A percentile compares a stretch with the other conserved stretches of the same genome.
phyloP scores from a whole-genome alignment of 2,888 invertebrate genomes.

The Nebria salina region DNA sequence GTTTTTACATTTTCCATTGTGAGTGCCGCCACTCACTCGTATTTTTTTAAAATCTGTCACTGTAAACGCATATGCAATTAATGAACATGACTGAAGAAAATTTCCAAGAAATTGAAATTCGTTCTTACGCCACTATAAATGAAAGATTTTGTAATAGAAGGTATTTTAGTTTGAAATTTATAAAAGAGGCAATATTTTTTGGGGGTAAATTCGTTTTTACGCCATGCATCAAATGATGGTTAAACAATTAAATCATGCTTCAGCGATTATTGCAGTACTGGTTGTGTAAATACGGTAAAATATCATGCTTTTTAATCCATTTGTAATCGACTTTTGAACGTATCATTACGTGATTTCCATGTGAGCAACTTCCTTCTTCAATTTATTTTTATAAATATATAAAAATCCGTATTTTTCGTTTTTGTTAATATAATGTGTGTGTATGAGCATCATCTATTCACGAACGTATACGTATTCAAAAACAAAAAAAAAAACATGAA shows the following conservation, averaged over 20 bases:
- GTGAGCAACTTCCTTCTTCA: conserved; percentile 44
- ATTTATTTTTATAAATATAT: conserved; percentile 10
- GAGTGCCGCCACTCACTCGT: no score
- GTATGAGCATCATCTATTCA: background rate
- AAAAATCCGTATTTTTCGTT: background rate
- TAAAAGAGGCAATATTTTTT: background rate
- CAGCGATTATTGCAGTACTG: background rate
- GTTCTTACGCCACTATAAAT: background rate
- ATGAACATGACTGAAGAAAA: background rate
- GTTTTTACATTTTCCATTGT: no score
- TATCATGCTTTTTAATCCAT: background rate
- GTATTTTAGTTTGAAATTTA: background rate
- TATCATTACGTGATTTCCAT: conserved; percentile 32
- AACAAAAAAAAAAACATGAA: background rate
- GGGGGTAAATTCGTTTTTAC: background rate
- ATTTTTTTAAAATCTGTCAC: no score
- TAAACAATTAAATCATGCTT: background rate
- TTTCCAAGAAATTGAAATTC: background rate
- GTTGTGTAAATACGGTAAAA: background rate
- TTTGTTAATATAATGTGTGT: background rate
- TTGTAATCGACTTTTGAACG: background rate
- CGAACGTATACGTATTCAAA: background rate
- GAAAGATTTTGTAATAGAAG: background rate
- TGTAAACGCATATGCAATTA: background rate
- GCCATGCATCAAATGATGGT: background rate